These are phyloP conservation scores for Calidris pugnax DNA, from an alignment of 2,113 vertebrate species.

Conservation along the genomic window DNA sequence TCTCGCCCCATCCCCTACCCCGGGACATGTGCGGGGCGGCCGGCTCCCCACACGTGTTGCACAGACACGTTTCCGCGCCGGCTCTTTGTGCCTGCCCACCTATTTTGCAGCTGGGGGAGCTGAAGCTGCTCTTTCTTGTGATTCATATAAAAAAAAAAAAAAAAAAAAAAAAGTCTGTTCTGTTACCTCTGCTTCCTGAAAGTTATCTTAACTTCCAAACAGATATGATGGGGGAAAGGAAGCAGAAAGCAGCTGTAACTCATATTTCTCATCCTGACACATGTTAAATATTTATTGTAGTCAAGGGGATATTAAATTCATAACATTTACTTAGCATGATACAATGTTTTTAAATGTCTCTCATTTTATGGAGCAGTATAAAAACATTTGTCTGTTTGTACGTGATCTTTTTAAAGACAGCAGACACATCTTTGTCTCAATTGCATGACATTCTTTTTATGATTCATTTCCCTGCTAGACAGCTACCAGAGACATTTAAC, in stretches of 20 bases:
- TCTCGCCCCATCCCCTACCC: background rate
- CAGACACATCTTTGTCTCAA: background rate
- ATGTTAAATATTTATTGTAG: background rate
- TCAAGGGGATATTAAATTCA: background rate
- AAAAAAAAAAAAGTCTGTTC: background rate
- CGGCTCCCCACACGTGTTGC: background rate
- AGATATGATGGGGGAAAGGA: background rate
- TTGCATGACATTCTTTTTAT: background rate
- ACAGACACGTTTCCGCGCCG: background rate
- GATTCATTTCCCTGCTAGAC: background rate
- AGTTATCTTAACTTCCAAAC: background rate
- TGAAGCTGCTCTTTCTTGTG: background rate
- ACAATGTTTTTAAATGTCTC: background rate
- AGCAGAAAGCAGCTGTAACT: background rate
- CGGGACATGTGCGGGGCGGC: fast-evolving
- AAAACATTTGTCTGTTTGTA: background rate
- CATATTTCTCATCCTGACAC: background rate
- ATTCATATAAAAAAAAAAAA: background rate
- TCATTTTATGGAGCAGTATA: background rate
- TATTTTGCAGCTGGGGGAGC: conserved; percentile 17
- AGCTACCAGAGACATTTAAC: background rate
- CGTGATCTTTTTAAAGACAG: background rate
- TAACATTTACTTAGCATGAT: background rate
- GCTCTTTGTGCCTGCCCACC: conserved; percentile 11
- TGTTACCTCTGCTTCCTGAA: background rate